Conservation (phyloP, 2,888 invertebrate species). For the Hypomecis atomaria region DNA sequence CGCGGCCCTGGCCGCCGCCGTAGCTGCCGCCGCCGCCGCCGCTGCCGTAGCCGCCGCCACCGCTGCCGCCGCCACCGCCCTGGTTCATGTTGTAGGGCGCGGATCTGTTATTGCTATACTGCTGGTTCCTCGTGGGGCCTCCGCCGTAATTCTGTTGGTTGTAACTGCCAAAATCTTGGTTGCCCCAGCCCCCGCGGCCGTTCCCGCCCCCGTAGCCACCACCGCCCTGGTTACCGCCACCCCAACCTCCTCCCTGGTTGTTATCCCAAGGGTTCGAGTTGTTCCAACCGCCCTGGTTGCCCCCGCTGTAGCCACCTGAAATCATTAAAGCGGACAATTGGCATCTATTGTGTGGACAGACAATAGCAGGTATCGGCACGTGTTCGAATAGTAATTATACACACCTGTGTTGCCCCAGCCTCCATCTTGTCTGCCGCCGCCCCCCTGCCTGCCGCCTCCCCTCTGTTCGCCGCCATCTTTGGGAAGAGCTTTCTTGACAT, state of each 20-base stretch:
- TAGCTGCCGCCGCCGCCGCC: constrained; percentile 69
- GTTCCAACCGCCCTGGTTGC: constrained; percentile 73
- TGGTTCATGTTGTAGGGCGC: constrained; percentile 89
- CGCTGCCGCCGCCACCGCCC: constrained; percentile 82
- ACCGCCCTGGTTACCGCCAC: constrained; percentile 84
- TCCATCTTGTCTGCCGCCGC: constrained; percentile 68
- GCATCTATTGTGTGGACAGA: background rate
- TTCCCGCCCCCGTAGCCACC: constrained; percentile 69
- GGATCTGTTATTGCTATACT: constrained; percentile 88
- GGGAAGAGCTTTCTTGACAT: constrained; percentile 97
- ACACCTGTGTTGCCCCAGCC: constrained; percentile 66
- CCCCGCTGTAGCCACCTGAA: constrained; percentile 81
- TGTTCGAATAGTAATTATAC: constrained; percentile 23
- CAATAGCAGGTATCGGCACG: background rate
- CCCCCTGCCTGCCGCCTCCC: constrained; percentile 80
- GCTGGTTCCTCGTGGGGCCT: constrained; percentile 92
- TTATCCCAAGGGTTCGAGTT: constrained; percentile 34
- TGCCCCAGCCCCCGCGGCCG: constrained; percentile 82
- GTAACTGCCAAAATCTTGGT: constrained; percentile 90
- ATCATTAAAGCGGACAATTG: constrained; percentile 36
- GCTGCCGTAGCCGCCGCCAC: constrained; percentile 72
- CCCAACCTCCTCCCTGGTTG: constrained; percentile 84
- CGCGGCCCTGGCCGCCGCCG: constrained; percentile 76
- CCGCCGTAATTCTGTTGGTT: constrained; percentile 94
- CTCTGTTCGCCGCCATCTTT: constrained; percentile 88